A percentile compares a stretch with the other conserved stretches of the same genome.
Evolutionary conservation across 2,797 vertebrate genomes (phyloP).

Genomic region (Syncerus caffer): DNA sequence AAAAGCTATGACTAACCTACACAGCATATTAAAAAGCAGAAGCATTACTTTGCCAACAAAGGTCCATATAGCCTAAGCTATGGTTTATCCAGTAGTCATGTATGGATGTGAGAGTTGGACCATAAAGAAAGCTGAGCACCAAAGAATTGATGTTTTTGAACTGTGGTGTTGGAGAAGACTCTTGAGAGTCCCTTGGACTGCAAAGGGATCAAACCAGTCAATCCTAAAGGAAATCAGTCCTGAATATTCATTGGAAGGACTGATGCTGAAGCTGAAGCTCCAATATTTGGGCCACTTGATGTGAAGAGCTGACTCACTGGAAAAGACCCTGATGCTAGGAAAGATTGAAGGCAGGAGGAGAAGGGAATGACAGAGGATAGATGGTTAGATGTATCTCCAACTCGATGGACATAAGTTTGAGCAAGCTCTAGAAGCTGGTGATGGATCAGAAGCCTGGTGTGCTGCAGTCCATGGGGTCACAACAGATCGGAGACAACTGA

Average conservation of each 20-base stretch:
- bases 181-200: not conserved
- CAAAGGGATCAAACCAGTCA: not conserved
- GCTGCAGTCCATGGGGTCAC: not conserved
- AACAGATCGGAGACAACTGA: not conserved
- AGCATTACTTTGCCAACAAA: too few relatives aligned
- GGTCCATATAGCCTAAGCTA: too few relatives aligned
- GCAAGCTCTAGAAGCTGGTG: not conserved
- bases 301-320: not conserved
- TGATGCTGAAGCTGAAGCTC: not conserved
- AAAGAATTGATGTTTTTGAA: not conserved
- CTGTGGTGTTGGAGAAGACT: not conserved
- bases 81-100: not conserved
- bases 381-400: not conserved
- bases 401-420: not conserved
- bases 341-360: not conserved
- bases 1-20: too few relatives aligned
- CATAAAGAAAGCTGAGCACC: not conserved
- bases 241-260: not conserved
- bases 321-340: not conserved
- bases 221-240: not conserved
- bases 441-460: fast-evolving
- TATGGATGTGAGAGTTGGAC: not conserved
- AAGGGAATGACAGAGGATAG: not conserved
- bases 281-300: not conserved
- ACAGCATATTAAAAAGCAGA: too few relatives aligned